Base-by-base conservation (phyloP, 2,888 invertebrate species). In the Tachystola acroxantha region DNA sequence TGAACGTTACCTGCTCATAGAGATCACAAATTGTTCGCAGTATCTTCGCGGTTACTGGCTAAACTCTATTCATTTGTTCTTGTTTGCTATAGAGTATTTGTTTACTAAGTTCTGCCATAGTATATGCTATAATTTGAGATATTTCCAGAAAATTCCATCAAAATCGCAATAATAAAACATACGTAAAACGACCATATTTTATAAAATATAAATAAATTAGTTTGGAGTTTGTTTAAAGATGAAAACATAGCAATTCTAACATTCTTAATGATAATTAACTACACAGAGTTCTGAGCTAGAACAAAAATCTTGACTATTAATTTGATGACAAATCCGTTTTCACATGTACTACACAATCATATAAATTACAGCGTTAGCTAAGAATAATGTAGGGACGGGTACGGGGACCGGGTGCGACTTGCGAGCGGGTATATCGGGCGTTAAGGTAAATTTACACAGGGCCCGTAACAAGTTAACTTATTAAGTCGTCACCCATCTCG, bases 361-460 rank as follows among this genome's bases (percentile, higher is more conserved):
- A 74, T 78, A 82, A 82, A 81, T 81, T 75, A 71, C 69, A 64
- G 59, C 59, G 72, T 80, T 76, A 80, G 76, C 72, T 72, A 76
- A 80, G 81, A 85, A 79, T 84, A 73, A 84, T 78, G 78, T 64
- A 48, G 66, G 71, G 63, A 48, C 50, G 59, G 63, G 67, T 16
- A 16, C n/a, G n/a, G n/a, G n/a, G n/a, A n/a, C n/a, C n/a, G n/a
- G n/a, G n/a, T n/a, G n/a, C n/a, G n/a, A n/a, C n/a, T n/a, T 61
- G 68, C 53, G 61, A 57, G 62, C 60, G 63, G 57, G 73, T 71
- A 74, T 72, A 79, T 77, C 68, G 69, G 74, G 78, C 69, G 73
- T 73, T 64, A 78, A 82, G 79, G 82, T 80, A 80, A 84, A 85
- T 85, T 85, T 84, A 80, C 81, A 76, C 82, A 70, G 65, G 69